Conservation (phyloP, 2,797 vertebrate genomes). For the Pelodytes ibericus region DNA sequence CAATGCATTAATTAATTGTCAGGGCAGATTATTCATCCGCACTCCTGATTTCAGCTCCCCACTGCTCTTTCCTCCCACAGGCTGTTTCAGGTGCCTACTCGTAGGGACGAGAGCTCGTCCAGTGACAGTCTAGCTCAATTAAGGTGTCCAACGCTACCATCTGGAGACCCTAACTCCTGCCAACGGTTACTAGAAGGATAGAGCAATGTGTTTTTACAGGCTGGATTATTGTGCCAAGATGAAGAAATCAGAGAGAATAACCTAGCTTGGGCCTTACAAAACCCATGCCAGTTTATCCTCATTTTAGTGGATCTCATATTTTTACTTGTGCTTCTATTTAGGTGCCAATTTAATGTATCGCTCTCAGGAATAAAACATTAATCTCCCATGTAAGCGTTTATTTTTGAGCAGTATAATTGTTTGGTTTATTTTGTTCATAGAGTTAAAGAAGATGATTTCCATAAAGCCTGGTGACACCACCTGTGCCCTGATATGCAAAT, state of each 20-base stretch:
- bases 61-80: slow-evolving; percentile 11
- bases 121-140: slow-evolving; percentile 39
- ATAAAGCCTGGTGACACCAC: too few species aligned
- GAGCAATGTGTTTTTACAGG: slow-evolving; percentile 35
- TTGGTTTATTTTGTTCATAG: too few species aligned
- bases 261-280: too few species aligned
- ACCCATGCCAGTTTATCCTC: too few species aligned
- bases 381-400: too few species aligned
- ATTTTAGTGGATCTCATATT: too few species aligned
- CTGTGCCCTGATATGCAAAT: too few species aligned
- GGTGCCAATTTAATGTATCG: too few species aligned
- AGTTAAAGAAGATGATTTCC: too few species aligned
- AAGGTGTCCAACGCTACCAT: slow-evolving; percentile 32
- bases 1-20: slow-evolving; percentile 41
- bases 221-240: slow-evolving; percentile 34
- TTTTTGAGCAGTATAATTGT: too few species aligned
- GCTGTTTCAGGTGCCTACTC: slow-evolving; percentile 36
- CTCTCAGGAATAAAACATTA: too few species aligned
- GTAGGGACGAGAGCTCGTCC: not conserved
- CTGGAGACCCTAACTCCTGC: slow-evolving; percentile 43
- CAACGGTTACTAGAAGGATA: slow-evolving; percentile 19
- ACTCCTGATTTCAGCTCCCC: slow-evolving; percentile 14
- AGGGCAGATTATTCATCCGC: slow-evolving; percentile 39
- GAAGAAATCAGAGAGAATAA: not conserved
- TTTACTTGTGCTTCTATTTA: too few species aligned